Percentiles rank a stretch among this genome's conserved stretches.
phyloP scores from a whole-genome alignment of 2,888 invertebrate species.

The Stenotaenia linearis region DNA sequence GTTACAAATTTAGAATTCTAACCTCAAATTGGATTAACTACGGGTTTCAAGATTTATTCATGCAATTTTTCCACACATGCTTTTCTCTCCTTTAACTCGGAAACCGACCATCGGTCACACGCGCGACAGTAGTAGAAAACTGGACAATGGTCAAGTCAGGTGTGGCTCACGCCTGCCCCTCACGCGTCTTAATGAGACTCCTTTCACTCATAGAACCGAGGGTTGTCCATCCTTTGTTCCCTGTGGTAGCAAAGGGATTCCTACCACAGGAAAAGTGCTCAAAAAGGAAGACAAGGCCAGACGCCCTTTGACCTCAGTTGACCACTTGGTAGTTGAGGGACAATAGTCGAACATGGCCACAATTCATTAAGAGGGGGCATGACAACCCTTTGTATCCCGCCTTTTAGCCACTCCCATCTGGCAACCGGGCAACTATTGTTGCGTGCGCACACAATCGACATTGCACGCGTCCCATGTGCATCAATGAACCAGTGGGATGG shows the following conservation, averaged over 20 bases:
- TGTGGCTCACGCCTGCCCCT: slow-evolving; percentile 4
- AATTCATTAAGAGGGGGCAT: neutral
- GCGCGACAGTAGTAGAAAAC: neutral
- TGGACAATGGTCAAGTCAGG: slow-evolving; percentile 9
- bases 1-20: neutral
- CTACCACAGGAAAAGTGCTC: neutral
- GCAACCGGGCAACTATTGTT: neutral
- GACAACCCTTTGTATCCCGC: neutral
- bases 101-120: slow-evolving; percentile 9
- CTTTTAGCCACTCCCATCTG: neutral
- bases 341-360: neutral
- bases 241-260: neutral
- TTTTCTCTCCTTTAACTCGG: neutral
- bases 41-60: neutral
- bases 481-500: neutral
- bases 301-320: neutral
- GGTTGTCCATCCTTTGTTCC: neutral
- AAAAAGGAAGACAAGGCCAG: slow-evolving; percentile 1
- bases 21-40: neutral
- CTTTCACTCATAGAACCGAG: neutral
- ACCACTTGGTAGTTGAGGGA: neutral
- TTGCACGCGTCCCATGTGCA: neutral
- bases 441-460: neutral
- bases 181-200: neutral
- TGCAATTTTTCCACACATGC: neutral